A percentile compares a stretch with the other conserved stretches of the same genome.
phyloP scores from a whole-genome alignment of 2,113 vertebrate genomes.

The Nothoprocta perdicaria region DNA sequence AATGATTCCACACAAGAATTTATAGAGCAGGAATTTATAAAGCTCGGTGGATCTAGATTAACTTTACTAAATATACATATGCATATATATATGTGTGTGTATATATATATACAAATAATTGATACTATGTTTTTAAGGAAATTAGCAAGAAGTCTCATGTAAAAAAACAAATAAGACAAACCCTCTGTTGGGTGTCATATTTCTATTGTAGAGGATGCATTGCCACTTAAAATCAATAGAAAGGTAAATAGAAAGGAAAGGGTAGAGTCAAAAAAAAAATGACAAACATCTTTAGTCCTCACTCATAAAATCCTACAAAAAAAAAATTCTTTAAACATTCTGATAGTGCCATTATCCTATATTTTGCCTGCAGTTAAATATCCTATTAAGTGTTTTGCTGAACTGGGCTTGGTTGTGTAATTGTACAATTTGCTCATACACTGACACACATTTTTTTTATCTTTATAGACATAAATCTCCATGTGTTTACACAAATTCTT shows the following conservation, averaged over 20 bases:
- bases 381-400: background rate
- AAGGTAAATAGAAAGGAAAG: background rate
- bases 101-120: background rate
- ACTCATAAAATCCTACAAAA: background rate
- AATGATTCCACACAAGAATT: background rate
- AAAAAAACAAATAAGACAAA: background rate
- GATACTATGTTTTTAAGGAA: background rate
- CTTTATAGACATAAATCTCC: background rate
- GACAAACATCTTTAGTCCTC: background rate
- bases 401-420: background rate
- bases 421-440: background rate
- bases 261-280: background rate
- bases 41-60: background rate
- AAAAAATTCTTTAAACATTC: background rate
- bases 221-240: background rate
- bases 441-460: background rate
- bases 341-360: background rate
- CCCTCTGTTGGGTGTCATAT: background rate
- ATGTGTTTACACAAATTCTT: background rate
- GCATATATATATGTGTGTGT: too few relatives aligned
- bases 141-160: background rate
- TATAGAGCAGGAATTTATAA: background rate
- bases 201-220: background rate
- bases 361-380: background rate
- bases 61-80: background rate